Evolutionary conservation across 2,888 invertebrate species (phyloP).

Genomic region (Therioaphis trifolii): DNA sequence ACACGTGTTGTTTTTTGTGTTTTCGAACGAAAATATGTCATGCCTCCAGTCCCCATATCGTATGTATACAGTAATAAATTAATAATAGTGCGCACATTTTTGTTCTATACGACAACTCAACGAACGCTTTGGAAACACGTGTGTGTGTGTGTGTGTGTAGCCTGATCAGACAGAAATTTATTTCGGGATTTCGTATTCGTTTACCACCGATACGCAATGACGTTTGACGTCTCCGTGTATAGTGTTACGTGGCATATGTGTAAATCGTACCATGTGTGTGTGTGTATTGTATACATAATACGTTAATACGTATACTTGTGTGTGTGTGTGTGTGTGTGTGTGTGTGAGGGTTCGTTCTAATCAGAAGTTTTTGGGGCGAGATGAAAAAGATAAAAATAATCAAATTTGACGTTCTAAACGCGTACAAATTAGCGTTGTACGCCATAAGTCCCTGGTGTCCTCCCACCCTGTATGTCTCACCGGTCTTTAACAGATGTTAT

Average conservation of each 20-base stretch:
- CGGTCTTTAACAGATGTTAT: constrained; percentile 41
- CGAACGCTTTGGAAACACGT: not conserved
- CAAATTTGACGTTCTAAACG: constrained; percentile 5
- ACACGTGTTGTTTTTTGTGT: not conserved
- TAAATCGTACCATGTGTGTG: no score
- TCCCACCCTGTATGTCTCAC: no score
- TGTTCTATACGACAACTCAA: not conserved
- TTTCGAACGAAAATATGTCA: not conserved
- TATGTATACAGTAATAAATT: no score
- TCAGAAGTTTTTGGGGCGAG: constrained; percentile 28
- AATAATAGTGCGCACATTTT: not conserved
- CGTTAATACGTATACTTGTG: not conserved
- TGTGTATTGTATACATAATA: no score
- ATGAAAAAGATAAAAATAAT: constrained; percentile 43
- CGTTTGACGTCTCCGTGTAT: no score
- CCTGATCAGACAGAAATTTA: not conserved
- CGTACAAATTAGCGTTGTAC: not conserved
- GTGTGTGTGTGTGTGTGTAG: not conserved
- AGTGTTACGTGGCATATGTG: no score
- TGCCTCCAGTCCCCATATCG: no score
- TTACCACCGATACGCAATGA: not conserved
- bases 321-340: no score
- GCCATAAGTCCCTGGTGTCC: no score
- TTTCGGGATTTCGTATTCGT: not conserved
- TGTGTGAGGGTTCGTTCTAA: not conserved